Base-by-base conservation (phyloP, 2,113 vertebrate species). In the Barbus barbus region DNA sequence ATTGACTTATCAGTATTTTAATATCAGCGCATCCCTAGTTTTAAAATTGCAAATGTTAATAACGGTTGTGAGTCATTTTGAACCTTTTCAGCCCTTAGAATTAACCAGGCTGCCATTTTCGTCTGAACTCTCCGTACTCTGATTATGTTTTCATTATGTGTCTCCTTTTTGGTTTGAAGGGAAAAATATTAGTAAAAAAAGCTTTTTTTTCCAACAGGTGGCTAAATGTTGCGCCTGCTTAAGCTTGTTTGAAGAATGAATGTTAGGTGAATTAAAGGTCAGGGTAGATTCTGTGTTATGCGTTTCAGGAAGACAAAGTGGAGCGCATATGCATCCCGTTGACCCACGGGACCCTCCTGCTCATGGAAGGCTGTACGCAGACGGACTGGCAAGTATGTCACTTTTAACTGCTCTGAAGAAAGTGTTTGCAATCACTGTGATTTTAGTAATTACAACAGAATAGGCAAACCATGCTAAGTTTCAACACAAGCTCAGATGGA, bases 291-390 rank as follows among this genome's bases (percentile, higher is more conserved):
- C 3, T 51, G 7, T 81, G 53, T n/a, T 81, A 36, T 87, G 18
- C 76, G 44, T 78, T 61, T n/a, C 84, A 99, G 98, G 96, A 96
- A 80, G 97, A 97, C 41, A 90, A 93, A 0, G 91, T 95, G 82
- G 95, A 98, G 83, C 94, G 88, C 74, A 80, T 98, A 12, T 95
- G 88, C 69, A 93, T 99, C 67, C 97, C 97, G 6, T 91, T 99
- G 82, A 93, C 91, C 84, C 97, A 97, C 0, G 97, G 97, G n/a
- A 95, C 96, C 22, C 94, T 99, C 73, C 88, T 99, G 80, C n/a
- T 99, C 58, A 99, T 99, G 98, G 96, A 97, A 71, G 98, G 96
- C 84, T 95, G 96, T 7, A 97, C 95, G 0, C 98, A 99, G 87
- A 95, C 94, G 1, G 97, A 99, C 3, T 99, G 98, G 97, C 97